Conservation (phyloP, 2,797 vertebrate species). For the Chiloscyllium punctatum region DNA sequence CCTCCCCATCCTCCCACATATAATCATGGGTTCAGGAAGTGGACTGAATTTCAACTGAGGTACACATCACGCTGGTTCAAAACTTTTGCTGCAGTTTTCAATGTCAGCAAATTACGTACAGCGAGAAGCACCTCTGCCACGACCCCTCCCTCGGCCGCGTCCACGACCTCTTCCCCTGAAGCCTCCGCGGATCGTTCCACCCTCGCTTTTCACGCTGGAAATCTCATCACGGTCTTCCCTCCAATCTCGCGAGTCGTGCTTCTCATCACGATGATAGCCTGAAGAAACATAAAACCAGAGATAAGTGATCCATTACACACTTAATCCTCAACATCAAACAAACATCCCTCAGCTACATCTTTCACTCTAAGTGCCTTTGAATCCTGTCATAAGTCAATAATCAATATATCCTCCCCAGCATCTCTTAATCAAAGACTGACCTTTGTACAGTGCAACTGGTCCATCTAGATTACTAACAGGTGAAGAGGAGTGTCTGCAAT, state of each 20-base stretch:
- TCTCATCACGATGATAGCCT: constrained; percentile 89
- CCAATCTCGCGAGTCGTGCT: constrained; percentile 79
- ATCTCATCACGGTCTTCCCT: constrained; percentile 89
- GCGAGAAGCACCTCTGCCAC: constrained; percentile 73
- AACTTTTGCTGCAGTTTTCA: background rate
- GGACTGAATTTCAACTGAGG: background rate
- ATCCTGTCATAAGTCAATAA: background rate
- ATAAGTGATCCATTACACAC: constrained; percentile 35
- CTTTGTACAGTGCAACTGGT: background rate
- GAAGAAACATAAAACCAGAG: constrained; percentile 41
- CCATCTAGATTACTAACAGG: background rate
- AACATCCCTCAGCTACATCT: background rate
- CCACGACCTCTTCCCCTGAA: constrained; percentile 85
- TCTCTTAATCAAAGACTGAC: background rate
- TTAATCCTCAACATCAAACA: background rate
- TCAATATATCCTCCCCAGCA: background rate
- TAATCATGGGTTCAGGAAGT: background rate
- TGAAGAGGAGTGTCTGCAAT: background rate
- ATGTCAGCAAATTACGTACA: constrained; percentile 48
- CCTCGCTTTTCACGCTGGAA: constrained; percentile 94
- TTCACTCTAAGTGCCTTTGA: background rate
- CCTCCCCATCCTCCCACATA: too few relatives aligned
- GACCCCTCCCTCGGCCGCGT: constrained; percentile 77
- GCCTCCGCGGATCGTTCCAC: constrained; percentile 80
- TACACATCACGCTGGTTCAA: background rate